These are phyloP conservation scores for Zelostemma sp. DNA, from an alignment of 1,140 invertebrate species.

Conservation along the genomic window DNA sequence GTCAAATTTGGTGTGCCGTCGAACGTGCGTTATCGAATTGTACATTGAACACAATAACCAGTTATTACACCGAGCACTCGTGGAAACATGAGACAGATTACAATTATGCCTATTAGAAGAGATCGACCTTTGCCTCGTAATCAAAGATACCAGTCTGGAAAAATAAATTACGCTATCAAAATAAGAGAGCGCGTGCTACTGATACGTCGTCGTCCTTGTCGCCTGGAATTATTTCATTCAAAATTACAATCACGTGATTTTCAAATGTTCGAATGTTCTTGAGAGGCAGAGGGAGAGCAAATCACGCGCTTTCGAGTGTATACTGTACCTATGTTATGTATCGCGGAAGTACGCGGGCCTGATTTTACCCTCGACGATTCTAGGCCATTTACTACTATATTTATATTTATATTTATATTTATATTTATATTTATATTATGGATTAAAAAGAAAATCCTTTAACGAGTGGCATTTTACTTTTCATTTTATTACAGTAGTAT, in stretches of 20 bases:
- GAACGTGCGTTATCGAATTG: slow-evolving; percentile 25
- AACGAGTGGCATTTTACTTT: not conserved
- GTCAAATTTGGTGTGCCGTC: slow-evolving; percentile 24
- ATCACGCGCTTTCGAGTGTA: too few relatives aligned
- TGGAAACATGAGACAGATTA: slow-evolving; percentile 61
- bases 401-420: too few relatives aligned
- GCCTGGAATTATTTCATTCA: slow-evolving; percentile 21
- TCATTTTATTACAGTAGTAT: not conserved
- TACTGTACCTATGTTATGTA: too few relatives aligned
- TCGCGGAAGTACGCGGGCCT: too few relatives aligned
- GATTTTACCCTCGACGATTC: too few relatives aligned
- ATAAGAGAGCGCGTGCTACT: slow-evolving; percentile 55
- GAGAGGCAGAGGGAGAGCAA: too few relatives aligned
- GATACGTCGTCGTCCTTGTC: slow-evolving; percentile 54
- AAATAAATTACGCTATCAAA: slow-evolving; percentile 57
- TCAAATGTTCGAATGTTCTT: too few relatives aligned
- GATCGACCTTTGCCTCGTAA: slow-evolving; percentile 62
- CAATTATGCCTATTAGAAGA: slow-evolving; percentile 55
- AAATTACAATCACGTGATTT: not conserved
- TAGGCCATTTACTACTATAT: too few relatives aligned
- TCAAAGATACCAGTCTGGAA: slow-evolving; percentile 54
- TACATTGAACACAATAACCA: slow-evolving; percentile 32
- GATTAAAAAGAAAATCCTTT: not conserved
- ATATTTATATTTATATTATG: not conserved
- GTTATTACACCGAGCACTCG: slow-evolving; percentile 40